A percentile compares a stretch with the other conserved stretches of the same genome.
Evolutionary conservation across 2,888 invertebrate species (phyloP).

Genomic region (Drosophila eohydei): DNA sequence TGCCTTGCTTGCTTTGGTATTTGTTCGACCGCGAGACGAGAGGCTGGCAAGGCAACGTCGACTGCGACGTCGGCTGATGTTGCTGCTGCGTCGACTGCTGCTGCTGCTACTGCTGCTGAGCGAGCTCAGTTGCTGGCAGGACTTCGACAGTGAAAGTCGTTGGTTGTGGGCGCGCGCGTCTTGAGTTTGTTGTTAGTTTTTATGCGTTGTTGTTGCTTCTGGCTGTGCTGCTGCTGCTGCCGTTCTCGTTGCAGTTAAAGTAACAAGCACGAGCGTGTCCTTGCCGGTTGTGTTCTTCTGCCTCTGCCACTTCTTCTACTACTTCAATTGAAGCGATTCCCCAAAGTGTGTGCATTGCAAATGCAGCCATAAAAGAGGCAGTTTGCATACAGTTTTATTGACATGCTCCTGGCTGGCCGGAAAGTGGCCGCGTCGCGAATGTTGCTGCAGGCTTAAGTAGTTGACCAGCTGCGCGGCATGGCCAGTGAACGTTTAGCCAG

Average conservation of each 20-base stretch:
- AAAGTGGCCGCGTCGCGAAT: slow-evolving; percentile 10
- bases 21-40: slow-evolving; percentile 46
- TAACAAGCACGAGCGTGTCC: slow-evolving; percentile 38
- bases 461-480: slow-evolving; percentile 29
- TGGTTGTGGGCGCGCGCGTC: slow-evolving; percentile 42
- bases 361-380: slow-evolving; percentile 28
- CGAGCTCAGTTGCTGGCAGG: slow-evolving; percentile 81
- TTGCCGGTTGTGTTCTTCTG: slow-evolving; percentile 47
- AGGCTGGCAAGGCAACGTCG: slow-evolving; percentile 56
- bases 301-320: slow-evolving; percentile 13
- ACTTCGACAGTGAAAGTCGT: slow-evolving; percentile 72
- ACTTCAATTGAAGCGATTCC: slow-evolving; percentile 18
- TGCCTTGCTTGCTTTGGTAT: slow-evolving; percentile 42
- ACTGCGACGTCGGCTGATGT: slow-evolving; percentile 19
- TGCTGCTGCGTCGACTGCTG: slow-evolving; percentile 29
- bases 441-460: slow-evolving; percentile 12
- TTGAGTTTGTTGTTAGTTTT: slow-evolving; percentile 19
- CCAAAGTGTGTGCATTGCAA: slow-evolving; percentile 18
- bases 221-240: slow-evolving; percentile 23
- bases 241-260: slow-evolving; percentile 50
- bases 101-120: slow-evolving; percentile 19
- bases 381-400: slow-evolving; percentile 15
- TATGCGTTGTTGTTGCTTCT: slow-evolving; percentile 34
- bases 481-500: slow-evolving; percentile 71
- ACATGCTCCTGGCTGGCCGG: slow-evolving; percentile 5